Conservation (phyloP, 1,140 invertebrate genomes). For the Cyclargus thomasi region DNA sequence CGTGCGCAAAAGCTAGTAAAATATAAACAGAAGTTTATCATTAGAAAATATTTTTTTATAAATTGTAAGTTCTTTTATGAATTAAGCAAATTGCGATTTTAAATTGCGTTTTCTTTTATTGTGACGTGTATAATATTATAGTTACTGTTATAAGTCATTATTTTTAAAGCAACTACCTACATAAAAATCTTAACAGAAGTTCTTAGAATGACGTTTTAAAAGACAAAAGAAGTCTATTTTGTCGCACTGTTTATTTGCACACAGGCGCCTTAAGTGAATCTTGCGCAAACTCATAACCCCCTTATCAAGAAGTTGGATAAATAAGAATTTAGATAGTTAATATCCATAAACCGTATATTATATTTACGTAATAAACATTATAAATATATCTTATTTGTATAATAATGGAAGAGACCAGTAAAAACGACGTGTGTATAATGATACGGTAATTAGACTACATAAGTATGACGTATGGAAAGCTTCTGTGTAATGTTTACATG, state of each 20-base stretch:
- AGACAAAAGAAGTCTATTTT: background rate
- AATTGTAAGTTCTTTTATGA: too few species aligned
- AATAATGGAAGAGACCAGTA: constrained; percentile 30
- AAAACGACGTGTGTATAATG: background rate
- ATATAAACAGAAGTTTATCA: too few species aligned
- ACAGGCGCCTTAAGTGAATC: constrained; percentile 29
- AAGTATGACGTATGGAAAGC: background rate
- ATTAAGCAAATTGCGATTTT: too few species aligned
- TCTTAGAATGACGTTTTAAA: background rate
- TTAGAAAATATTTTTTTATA: too few species aligned
- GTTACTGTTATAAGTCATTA: too few species aligned
- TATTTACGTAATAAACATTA: constrained; percentile 22
- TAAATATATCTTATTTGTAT: constrained; percentile 33
- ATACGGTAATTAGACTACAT: background rate
- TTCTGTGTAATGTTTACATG: background rate
- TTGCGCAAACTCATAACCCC: constrained; percentile 26
- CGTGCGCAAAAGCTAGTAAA: too few species aligned
- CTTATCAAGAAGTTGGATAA: constrained; percentile 25
- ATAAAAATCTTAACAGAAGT: too few species aligned
- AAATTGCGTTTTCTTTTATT: too few species aligned
- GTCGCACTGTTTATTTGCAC: constrained; percentile 11
- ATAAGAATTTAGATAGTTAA: constrained; percentile 18
- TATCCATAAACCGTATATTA: constrained; percentile 28
- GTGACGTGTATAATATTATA: too few species aligned
- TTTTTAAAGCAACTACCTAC: too few species aligned